phyloP scores from a whole-genome alignment of 2,797 vertebrate genomes.

The Lophotriccus pileatus region DNA sequence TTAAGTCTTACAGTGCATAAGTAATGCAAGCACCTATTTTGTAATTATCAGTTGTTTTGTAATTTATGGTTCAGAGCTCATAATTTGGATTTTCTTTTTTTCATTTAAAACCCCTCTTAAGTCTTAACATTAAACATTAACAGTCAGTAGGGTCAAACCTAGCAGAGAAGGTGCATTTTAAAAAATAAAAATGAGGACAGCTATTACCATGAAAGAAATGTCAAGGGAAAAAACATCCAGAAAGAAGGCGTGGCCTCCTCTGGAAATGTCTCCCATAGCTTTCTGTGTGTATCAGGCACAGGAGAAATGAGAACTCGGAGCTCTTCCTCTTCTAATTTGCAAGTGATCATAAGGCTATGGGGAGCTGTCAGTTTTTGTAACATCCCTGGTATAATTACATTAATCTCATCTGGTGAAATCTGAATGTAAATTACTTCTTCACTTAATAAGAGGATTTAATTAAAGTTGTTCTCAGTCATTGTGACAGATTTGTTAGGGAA shows the following conservation, averaged over 20 bases:
- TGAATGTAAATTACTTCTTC: conserved; percentile 42
- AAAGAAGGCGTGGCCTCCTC: background rate
- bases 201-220: background rate
- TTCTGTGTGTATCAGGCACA: background rate
- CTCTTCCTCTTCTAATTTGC: conserved; percentile 29
- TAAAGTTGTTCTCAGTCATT: conserved; percentile 4
- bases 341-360: background rate
- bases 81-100: background rate
- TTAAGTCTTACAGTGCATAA: background rate
- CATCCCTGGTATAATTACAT: conserved; percentile 21
- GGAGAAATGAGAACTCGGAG: background rate
- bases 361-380: conserved; percentile 45
- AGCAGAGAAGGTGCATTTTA: background rate
- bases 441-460: conserved; percentile 41
- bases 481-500: background rate
- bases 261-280: background rate
- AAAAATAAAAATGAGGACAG: background rate
- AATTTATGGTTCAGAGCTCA: background rate
- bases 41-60: background rate
- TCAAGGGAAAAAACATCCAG: background rate
- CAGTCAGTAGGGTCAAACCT: conserved; percentile 38
- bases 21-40: background rate
- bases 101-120: background rate
- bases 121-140: conserved; percentile 58
- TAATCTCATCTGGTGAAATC: conserved; percentile 50